Evolutionary conservation across 2,888 invertebrate genomes (phyloP).

Genomic region (Leucophenga montana): DNA sequence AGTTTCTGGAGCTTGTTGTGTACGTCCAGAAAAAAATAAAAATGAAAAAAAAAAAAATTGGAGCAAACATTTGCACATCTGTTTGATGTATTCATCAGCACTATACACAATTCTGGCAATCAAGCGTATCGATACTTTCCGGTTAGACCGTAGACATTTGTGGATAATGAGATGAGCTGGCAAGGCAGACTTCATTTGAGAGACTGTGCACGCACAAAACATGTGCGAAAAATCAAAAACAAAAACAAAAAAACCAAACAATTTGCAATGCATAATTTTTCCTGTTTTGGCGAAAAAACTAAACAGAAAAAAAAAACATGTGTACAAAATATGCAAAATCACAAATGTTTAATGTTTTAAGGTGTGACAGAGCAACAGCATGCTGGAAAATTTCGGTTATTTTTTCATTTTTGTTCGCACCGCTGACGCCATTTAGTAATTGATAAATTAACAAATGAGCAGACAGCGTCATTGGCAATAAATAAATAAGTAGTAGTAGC

Average conservation of each 20-base stretch:
- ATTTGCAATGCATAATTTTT: no score
- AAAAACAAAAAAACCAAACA: background rate
- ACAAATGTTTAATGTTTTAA: background rate
- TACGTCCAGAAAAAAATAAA: constrained; percentile 3
- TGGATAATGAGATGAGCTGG: background rate
- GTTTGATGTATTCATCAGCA: constrained; percentile 1
- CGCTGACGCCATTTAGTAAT: constrained; percentile 28
- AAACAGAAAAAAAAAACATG: background rate
- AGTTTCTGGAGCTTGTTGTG: background rate
- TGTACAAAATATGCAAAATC: background rate
- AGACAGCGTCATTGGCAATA: constrained; percentile 8
- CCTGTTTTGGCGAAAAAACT: no score
- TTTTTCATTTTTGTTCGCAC: background rate
- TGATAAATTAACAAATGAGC: constrained; percentile 31
- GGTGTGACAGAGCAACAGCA: background rate
- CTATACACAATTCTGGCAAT: no score
- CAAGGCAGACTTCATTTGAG: background rate
- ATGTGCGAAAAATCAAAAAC: background rate
- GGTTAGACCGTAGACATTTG: background rate
- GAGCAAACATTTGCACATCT: constrained; percentile 29
- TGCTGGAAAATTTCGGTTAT: background rate
- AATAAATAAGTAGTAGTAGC: constrained; percentile 13
- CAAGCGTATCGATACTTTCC: background rate
- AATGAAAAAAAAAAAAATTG: constrained; percentile 16
- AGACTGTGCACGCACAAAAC: background rate